phyloP scores from a whole-genome alignment of 1,140 invertebrate genomes.

The Archivesica marissinica region DNA sequence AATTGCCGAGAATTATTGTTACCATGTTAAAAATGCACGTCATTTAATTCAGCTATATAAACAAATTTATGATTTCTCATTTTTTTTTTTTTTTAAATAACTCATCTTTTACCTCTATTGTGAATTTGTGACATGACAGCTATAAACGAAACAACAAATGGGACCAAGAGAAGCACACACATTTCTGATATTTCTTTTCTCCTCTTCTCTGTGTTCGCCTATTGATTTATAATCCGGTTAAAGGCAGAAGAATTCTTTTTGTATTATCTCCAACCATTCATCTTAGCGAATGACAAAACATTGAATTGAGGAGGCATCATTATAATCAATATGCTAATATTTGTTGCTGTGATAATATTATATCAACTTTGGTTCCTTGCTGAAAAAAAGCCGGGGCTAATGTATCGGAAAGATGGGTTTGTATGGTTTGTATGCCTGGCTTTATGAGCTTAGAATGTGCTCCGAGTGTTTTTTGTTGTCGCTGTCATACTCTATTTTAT shows the following conservation, averaged over 20 bases:
- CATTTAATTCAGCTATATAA: too few relatives aligned
- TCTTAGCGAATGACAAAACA: slow-evolving; percentile 29
- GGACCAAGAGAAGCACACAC: too few relatives aligned
- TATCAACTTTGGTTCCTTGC: background rate
- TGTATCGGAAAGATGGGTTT: slow-evolving; percentile 19
- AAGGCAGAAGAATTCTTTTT: background rate
- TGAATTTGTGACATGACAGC: too few relatives aligned
- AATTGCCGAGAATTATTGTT: too few relatives aligned
- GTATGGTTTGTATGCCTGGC: background rate
- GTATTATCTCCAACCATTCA: slow-evolving; percentile 11
- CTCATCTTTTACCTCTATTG: too few relatives aligned
- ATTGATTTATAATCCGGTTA: slow-evolving; percentile 12
- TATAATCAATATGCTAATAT: slow-evolving; percentile 55
- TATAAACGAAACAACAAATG: too few relatives aligned
- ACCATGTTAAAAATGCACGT: too few relatives aligned
- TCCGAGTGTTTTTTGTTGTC: slow-evolving; percentile 7
- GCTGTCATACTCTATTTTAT: background rate
- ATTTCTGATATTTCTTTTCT: background rate
- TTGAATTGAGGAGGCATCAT: background rate
- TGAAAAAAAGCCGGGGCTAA: background rate
- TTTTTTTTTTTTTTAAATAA: too few relatives aligned
- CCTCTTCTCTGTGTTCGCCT: background rate
- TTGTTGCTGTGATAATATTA: background rate
- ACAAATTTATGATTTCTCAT: too few relatives aligned
- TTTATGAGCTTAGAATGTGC: slow-evolving; percentile 24